Evolutionary conservation across 1,140 invertebrate genomes (phyloP), one percentile per base, ranked within the genome.

Genomic region (Stratiolaelaps scimitus): DNA sequence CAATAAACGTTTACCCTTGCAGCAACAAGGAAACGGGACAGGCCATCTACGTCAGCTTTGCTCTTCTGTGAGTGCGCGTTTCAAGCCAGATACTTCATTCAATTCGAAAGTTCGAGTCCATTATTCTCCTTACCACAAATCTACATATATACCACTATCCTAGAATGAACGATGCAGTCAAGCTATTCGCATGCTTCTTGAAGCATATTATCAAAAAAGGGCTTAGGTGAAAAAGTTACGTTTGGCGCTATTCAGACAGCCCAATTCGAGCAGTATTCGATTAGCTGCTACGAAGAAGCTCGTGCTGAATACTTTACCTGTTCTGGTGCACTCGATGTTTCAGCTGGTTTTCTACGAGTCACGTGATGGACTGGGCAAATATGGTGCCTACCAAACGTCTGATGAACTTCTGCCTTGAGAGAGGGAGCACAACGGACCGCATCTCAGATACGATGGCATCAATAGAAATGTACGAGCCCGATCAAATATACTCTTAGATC

Each of bases 321-420:
- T 15, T 48, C 4, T 20, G 47, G 15, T 48, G 4, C 2, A 2
- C 34, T 17, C 23, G 47, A 15, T 6, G 5, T 15, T 60, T 34
- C 53, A 60, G 53, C 26, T 60, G 53, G 53, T 60, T 60, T 23
- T n/a, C 53, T 15, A 60, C 26, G 17, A 29, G 26, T 26, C 53
- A 60, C 10, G 53, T 60, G 13, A 15, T 34, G 53, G 53, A 60
- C 15, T 60, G 23, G n/a, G 17, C 23, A 17, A 17, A 23, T 23
- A 34, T 29, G 13, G 20, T 60, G 15, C 53, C 53, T 23, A 17
- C 23, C 26, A 60, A 60, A 60, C 13, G 53, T 6, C 23, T 60
- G 15, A 29, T 60, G 26, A 26, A 60, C 15, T 1, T 60, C 23
- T 60, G 53, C 53, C 20, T 60, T 15, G 53, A 60, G 15, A 26